phyloP scores from a whole-genome alignment of 2,888 invertebrate species.

The Drosophila cracens region DNA sequence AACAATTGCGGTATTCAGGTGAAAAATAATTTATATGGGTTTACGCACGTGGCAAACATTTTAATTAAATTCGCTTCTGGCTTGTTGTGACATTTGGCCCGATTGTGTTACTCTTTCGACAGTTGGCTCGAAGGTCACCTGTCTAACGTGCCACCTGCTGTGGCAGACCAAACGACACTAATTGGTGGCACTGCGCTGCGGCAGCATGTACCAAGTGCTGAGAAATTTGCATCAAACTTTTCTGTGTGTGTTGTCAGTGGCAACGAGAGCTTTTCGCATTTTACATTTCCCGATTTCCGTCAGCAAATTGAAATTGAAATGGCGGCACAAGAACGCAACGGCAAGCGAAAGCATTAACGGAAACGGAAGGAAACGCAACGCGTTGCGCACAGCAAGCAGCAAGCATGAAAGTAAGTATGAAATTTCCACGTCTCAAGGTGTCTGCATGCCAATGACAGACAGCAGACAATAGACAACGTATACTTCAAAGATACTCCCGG shows the following conservation, averaged over 20 bases:
- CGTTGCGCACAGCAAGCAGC: slow-evolving; percentile 27
- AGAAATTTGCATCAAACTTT: slow-evolving; percentile 36
- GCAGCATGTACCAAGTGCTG: background rate
- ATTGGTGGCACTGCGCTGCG: slow-evolving; percentile 45
- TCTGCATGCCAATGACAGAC: slow-evolving; percentile 28
- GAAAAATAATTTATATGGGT: slow-evolving; percentile 55
- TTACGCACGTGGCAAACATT: slow-evolving; percentile 59
- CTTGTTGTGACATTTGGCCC: slow-evolving; percentile 28
- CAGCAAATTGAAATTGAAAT: slow-evolving; percentile 75
- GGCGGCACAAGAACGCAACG: slow-evolving; percentile 40
- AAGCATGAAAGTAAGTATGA: slow-evolving; percentile 43
- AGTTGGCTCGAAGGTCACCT: slow-evolving; percentile 24
- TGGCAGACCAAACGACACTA: slow-evolving; percentile 43
- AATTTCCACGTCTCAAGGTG: slow-evolving; percentile 45
- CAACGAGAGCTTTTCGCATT: slow-evolving; percentile 29
- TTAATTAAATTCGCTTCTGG: slow-evolving; percentile 64
- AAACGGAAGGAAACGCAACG: slow-evolving; percentile 55
- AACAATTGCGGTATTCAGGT: slow-evolving; percentile 22
- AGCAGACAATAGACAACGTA: background rate
- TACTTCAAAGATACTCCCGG: background rate
- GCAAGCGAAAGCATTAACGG: slow-evolving; percentile 27
- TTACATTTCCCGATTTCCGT: slow-evolving; percentile 59
- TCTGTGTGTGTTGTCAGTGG: slow-evolving; percentile 39
- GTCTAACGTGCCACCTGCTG: slow-evolving; percentile 10
- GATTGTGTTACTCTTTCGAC: slow-evolving; percentile 31